Percentiles rank a stretch among this genome's conserved stretches.
Conservation (phyloP, 2,888 invertebrate species). For the Dorcus parallelipipedus region DNA sequence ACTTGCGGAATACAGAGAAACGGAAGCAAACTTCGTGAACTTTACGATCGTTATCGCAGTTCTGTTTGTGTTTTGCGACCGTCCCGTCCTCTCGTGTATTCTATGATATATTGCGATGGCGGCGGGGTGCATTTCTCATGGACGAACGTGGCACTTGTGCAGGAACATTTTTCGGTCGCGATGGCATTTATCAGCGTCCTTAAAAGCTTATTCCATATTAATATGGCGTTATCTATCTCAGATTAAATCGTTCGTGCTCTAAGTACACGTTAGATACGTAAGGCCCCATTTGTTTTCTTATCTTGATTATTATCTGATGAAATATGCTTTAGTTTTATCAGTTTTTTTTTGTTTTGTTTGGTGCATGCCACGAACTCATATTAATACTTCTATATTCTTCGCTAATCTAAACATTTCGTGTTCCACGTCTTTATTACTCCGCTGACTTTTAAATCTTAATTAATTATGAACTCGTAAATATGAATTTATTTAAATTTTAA, state of each 20-base stretch:
- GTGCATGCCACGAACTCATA: not conserved
- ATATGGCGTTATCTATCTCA: slow-evolving; percentile 29
- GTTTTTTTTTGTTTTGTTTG: not conserved
- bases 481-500: too few relatives aligned
- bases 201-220: slow-evolving; percentile 26
- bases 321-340: not conserved
- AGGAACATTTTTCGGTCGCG: slow-evolving; percentile 12
- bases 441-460: too few relatives aligned
- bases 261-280: slow-evolving; percentile 22
- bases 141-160: slow-evolving; percentile 7
- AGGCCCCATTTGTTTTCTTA: slow-evolving; percentile 17
- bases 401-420: too few relatives aligned
- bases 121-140: slow-evolving; percentile 23
- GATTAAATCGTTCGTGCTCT: slow-evolving; percentile 31
- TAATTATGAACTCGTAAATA: too few relatives aligned
- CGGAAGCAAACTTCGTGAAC: slow-evolving; percentile 7
- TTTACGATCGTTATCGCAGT: slow-evolving; percentile 8
- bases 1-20: slow-evolving; percentile 7
- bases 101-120: slow-evolving; percentile 19
- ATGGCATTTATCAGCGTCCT: slow-evolving; percentile 22
- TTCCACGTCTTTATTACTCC: too few relatives aligned
- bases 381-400: not conserved
- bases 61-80: slow-evolving; percentile 5
- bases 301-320: slow-evolving; percentile 14
- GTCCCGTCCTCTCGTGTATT: slow-evolving; percentile 5